phyloP scores from a whole-genome alignment of 2,888 invertebrate species.

The Kryphioiulus occultus region DNA sequence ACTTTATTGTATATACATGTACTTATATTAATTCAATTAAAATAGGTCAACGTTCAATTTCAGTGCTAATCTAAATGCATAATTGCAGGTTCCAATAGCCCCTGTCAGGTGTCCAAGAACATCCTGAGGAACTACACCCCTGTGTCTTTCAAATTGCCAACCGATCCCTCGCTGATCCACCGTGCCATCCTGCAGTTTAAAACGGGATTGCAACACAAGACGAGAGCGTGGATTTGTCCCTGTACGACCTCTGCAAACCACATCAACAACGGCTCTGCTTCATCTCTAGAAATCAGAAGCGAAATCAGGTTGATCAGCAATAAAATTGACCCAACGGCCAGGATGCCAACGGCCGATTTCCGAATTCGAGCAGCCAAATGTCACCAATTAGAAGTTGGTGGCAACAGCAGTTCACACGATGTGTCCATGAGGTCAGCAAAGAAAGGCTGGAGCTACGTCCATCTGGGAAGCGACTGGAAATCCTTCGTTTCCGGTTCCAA shows the following conservation, averaged over 20 bases:
- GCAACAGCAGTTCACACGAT: background rate
- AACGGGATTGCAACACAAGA: background rate
- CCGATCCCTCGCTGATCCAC: background rate
- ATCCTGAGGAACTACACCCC: conserved; percentile 35
- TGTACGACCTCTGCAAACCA: background rate
- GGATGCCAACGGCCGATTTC: background rate
- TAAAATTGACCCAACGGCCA: background rate
- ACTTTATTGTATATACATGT: too few species aligned
- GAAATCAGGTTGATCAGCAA: background rate
- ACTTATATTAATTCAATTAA: too few species aligned
- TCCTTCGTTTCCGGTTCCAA: background rate
- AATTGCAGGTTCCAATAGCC: background rate
- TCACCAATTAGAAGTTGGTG: background rate
- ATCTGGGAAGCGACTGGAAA: background rate
- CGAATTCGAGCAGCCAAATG: background rate
- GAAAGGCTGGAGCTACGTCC: conserved; percentile 29
- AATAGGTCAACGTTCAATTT: too few species aligned
- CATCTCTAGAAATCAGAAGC: background rate
- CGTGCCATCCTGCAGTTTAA: background rate
- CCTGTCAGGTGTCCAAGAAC: background rate
- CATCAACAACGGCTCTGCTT: background rate
- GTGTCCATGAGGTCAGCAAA: background rate
- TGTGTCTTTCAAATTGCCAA: conserved; percentile 32
- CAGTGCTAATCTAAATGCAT: too few species aligned
- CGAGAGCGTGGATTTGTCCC: background rate